phyloP scores from a whole-genome alignment of 2,113 vertebrate species.

The Archocentrus centrarchus region DNA sequence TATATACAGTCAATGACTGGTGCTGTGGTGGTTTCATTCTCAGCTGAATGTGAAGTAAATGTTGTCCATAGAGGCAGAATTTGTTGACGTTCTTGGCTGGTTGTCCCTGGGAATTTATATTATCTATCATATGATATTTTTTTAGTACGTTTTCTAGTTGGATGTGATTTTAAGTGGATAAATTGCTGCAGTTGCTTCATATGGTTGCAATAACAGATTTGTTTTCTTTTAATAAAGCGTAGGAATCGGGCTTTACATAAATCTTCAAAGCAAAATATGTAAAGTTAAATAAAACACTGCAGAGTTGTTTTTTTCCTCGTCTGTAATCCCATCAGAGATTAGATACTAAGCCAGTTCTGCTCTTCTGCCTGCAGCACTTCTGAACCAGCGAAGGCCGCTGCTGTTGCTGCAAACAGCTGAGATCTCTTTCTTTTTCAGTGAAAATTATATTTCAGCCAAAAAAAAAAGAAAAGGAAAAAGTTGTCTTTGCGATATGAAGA shows the following conservation, averaged over 20 bases:
- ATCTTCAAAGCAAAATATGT: neutral
- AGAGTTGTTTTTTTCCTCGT: neutral
- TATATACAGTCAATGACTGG: rapidly evolving
- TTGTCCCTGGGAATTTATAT: neutral
- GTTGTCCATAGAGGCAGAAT: neutral
- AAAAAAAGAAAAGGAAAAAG: neutral
- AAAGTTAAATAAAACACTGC: neutral
- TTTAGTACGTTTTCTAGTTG: neutral
- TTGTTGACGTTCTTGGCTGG: neutral
- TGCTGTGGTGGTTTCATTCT: neutral
- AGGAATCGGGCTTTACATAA: neutral
- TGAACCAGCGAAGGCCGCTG: neutral
- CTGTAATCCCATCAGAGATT: constrained; percentile 24
- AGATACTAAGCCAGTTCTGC: neutral
- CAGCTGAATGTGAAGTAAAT: neutral
- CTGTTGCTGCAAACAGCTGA: constrained; percentile 12
- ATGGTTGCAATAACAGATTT: neutral
- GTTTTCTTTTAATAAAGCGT: neutral
- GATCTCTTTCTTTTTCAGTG: constrained; percentile 15
- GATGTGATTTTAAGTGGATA: neutral
- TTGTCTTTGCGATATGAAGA: neutral
- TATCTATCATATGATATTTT: neutral
- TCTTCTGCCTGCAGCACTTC: constrained; percentile 19
- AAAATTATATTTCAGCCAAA: neutral
- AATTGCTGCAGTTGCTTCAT: neutral